phyloP scores from a whole-genome alignment of 2,113 vertebrate species.

The Hymenochirus boettgeri region DNA sequence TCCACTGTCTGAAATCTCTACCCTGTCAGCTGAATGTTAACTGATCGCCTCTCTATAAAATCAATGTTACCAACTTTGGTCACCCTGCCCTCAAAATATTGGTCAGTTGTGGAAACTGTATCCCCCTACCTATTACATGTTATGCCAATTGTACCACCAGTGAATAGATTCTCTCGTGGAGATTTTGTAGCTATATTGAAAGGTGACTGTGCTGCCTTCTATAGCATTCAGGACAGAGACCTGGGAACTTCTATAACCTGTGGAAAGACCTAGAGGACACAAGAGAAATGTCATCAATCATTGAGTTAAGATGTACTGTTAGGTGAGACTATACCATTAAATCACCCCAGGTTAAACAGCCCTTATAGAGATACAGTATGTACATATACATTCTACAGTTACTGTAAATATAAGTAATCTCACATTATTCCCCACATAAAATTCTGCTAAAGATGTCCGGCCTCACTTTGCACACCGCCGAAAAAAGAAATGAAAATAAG shows the following conservation, averaged over 20 bases:
- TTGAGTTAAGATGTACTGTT: no score
- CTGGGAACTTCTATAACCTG: slow-evolving; percentile 8
- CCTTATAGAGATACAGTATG: no score
- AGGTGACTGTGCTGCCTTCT: neutral
- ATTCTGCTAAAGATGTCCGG: no score
- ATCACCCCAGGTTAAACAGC: no score
- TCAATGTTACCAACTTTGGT: neutral
- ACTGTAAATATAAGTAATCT: no score
- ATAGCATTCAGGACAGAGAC: neutral
- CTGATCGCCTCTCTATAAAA: neutral
- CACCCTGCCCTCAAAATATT: neutral
- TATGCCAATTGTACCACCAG: slow-evolving; percentile 10
- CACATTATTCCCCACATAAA: no score
- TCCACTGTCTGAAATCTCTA: neutral
- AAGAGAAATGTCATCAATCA: no score
- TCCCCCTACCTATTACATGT: neutral
- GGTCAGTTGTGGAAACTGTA: neutral
- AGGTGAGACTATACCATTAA: no score
- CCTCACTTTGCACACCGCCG: no score
- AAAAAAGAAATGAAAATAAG: no score
- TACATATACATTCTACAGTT: no score
- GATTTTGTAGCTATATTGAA: neutral
- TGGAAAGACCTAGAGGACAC: neutral
- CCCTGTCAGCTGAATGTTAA: slow-evolving; percentile 3
- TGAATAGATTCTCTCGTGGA: neutral